Evolutionary conservation across 2,888 invertebrate genomes (phyloP), one percentile per base, ranked within the genome.

Genomic region (Ornithoptera priamus): DNA sequence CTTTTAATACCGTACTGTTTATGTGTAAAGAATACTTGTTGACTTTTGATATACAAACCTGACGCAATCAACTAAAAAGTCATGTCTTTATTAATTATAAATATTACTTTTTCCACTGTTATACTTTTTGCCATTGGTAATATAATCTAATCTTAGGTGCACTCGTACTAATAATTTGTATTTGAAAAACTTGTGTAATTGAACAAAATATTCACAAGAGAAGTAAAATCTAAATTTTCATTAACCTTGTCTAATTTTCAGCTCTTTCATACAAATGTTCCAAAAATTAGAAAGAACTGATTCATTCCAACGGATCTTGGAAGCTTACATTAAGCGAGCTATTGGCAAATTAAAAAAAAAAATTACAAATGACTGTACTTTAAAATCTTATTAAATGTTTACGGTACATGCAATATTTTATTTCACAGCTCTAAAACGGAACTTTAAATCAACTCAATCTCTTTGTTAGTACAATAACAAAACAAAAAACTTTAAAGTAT

Each of bases 221-320:
- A 46, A 46, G 46, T 15, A 53, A 53, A 53, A 53, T 8, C 18
- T n/a, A 53, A 53, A 53, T 53, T 6, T 53, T n/a, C 53, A n/a
- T 6, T 53, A 57, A 24, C 46, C 24, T 15, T 63, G n/a, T 68
- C 22, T 60, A 69, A 64, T 61, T 68, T 69, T 69, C 69, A 69
- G 69, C 65, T 42, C 36, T 60, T 69, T 69, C 60, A 61, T 69
- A 61, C 30, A 61, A 61, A 65, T 62, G 57, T 69, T 50, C 62
- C 62, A 20, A 56, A 69, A 69, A 62, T 62, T 69, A 61, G 12
- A 65, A 65, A 65, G 42, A n/a, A 36, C 42, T 17, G 50, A 57
- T 39, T 30, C 62, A 18, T 65, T 69, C 46, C 65, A 69, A 58
- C 65, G 62, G 12, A 46, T 65, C 4, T 57, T 69, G 57, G 65